These are phyloP conservation scores for Fratercula arctica DNA, from an alignment of 2,797 vertebrate genomes.

Conservation along the genomic window DNA sequence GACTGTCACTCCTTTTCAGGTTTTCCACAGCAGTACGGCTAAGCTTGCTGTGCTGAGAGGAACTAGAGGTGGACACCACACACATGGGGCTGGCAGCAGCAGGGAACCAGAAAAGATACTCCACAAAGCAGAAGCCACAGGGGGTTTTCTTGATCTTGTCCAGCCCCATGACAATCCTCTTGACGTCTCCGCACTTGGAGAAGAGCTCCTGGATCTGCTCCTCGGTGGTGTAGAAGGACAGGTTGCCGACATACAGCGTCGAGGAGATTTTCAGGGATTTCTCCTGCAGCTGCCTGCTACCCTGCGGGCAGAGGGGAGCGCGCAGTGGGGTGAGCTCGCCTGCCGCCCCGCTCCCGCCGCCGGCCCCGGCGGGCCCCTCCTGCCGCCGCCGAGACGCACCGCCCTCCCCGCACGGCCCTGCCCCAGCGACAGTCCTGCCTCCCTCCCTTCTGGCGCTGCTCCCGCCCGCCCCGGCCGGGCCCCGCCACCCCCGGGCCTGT, in stretches of 20 bases:
- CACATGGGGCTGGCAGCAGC: rapidly evolving
- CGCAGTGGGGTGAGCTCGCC: not conserved
- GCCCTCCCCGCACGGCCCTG: not conserved
- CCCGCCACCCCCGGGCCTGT: slow-evolving; percentile 3
- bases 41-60: not conserved
- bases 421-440: not conserved
- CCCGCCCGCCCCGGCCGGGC: not conserved
- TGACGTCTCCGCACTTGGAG: slow-evolving; percentile 73
- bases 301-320: slow-evolving; percentile 27
- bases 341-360: not conserved
- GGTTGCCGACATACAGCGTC: slow-evolving; percentile 71
- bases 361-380: not conserved
- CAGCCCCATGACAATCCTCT: slow-evolving; percentile 74
- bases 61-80: not conserved
- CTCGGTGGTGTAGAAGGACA: slow-evolving; percentile 76
- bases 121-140: slow-evolving; percentile 75
- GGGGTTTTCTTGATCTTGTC: slow-evolving; percentile 76
- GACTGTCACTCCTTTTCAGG: not conserved
- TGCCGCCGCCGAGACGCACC: no score
- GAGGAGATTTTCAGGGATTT: slow-evolving; percentile 62
- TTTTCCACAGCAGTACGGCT: not conserved
- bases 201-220: slow-evolving; percentile 77
- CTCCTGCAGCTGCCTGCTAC: slow-evolving; percentile 54
- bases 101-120: slow-evolving; percentile 63
- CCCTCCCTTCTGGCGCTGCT: not conserved